Conservation (phyloP, 2,888 invertebrate species). For the Drosophila austrosaltans region DNA sequence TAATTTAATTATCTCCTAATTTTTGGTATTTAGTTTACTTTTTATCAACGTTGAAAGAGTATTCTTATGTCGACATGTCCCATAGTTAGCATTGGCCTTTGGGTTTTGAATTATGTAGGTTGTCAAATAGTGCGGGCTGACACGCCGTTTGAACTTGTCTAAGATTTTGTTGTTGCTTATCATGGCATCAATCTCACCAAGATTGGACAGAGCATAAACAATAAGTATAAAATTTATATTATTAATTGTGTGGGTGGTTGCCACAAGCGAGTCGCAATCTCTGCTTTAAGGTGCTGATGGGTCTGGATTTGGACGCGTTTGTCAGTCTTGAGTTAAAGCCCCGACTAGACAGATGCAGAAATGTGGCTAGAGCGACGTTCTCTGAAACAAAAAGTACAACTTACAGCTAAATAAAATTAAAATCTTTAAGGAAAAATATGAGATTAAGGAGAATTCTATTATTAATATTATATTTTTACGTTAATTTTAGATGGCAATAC, state of each 20-base stretch:
- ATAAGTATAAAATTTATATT: slow-evolving; percentile 65
- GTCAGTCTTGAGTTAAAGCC: slow-evolving; percentile 49
- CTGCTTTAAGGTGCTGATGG: slow-evolving; percentile 28
- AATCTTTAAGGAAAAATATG: neutral
- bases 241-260: slow-evolving; percentile 53
- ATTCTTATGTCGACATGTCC: neutral
- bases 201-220: slow-evolving; percentile 49
- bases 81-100: neutral
- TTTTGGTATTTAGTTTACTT: no score
- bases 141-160: slow-evolving; percentile 41
- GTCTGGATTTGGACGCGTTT: slow-evolving; percentile 37
- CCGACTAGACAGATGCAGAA: slow-evolving; percentile 44
- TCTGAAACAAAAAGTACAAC: slow-evolving; percentile 48
- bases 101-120: slow-evolving; percentile 1
- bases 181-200: slow-evolving; percentile 66
- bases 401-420: slow-evolving; percentile 13
- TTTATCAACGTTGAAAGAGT: neutral
- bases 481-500: slow-evolving; percentile 83
- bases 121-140: slow-evolving; percentile 48
- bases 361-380: slow-evolving; percentile 59
- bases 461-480: neutral
- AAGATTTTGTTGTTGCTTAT: slow-evolving; percentile 45
- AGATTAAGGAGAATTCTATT: neutral
- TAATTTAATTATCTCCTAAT: no score
- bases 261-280: slow-evolving; percentile 31